Conservation (phyloP, 2,888 invertebrate genomes). For the Calliphora vomitoria region DNA sequence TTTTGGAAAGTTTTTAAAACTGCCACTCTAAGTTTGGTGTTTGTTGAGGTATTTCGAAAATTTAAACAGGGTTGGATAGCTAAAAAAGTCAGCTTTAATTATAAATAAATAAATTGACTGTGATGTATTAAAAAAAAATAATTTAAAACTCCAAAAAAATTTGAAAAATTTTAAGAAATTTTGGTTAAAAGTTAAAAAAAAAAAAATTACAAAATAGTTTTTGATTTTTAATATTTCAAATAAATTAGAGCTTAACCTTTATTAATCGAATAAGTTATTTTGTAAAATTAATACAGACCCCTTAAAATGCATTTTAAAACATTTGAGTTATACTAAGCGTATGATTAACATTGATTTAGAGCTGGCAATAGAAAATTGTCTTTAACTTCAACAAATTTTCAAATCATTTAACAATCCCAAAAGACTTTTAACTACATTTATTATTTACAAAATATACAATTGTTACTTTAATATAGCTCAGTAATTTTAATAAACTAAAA, state of each 20-base stretch:
- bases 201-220: too few relatives aligned
- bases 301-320: not conserved
- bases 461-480: not conserved
- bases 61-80: not conserved
- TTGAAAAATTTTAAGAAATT: too few relatives aligned
- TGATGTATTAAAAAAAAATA: too few relatives aligned
- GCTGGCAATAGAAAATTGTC: not conserved
- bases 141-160: too few relatives aligned
- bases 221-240: too few relatives aligned
- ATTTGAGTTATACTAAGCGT: not conserved
- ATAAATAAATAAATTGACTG: too few relatives aligned
- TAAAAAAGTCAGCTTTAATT: not conserved
- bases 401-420: not conserved
- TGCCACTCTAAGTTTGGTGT: not conserved
- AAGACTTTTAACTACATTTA: too few relatives aligned
- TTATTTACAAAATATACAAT: not conserved
- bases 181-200: too few relatives aligned
- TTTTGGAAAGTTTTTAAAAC: not conserved
- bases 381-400: not conserved
- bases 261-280: too few relatives aligned
- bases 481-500: too few relatives aligned
- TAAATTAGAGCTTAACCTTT: too few relatives aligned
- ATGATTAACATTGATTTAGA: conserved; percentile 34
- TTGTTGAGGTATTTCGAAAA: not conserved
- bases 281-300: too few relatives aligned